Conservation (phyloP, 2,113 vertebrate species). For the Parotia lawesii region DNA sequence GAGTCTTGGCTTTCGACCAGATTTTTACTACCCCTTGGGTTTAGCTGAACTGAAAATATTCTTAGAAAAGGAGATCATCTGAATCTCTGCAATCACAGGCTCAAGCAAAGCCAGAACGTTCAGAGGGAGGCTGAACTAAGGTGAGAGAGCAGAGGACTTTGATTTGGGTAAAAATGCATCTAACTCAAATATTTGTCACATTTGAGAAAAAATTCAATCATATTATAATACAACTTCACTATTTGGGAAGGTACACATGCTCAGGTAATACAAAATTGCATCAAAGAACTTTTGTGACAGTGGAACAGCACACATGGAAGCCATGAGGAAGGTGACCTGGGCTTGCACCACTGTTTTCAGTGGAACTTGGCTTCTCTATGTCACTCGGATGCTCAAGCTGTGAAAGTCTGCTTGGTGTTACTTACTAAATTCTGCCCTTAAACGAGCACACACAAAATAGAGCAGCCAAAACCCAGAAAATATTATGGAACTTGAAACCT, state of each 20-base stretch:
- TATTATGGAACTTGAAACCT: neutral
- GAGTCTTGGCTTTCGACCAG: neutral
- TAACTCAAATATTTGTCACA: neutral
- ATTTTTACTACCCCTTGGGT: neutral
- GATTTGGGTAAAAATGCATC: neutral
- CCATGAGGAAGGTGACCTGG: neutral
- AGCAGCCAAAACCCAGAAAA: neutral
- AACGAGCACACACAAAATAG: neutral
- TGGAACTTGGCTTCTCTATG: neutral
- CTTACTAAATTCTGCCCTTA: neutral
- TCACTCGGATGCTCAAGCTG: neutral
- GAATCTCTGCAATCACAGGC: neutral
- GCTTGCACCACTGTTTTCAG: neutral
- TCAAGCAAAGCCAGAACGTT: neutral
- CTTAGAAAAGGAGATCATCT: neutral
- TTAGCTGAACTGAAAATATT: conserved; percentile 4
- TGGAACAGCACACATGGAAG: neutral
- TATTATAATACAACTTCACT: neutral
- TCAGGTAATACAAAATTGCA: neutral
- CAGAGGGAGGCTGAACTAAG: neutral
- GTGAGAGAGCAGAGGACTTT: neutral
- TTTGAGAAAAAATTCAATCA: neutral
- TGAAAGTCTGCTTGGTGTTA: neutral
- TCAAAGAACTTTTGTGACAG: neutral
- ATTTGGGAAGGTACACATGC: neutral